Percentiles rank a stretch among this genome's conserved stretches.
Evolutionary conservation across 2,113 vertebrate species (phyloP).

Genomic region (Leptodactylus fuscus): DNA sequence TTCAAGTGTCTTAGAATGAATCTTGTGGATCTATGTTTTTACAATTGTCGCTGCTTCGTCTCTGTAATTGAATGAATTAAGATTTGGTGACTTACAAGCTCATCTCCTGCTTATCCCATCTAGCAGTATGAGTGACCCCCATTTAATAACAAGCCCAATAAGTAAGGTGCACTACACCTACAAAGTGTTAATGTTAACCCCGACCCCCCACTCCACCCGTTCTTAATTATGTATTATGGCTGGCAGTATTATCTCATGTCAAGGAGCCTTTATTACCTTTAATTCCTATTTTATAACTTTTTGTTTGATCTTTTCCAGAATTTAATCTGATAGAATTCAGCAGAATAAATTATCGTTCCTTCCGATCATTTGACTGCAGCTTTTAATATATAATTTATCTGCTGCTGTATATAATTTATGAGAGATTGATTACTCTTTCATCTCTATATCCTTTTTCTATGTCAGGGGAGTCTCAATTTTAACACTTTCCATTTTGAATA

Average conservation of each 20-base stretch:
- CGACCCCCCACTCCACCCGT: slow-evolving; percentile 68
- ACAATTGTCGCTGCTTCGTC: neutral
- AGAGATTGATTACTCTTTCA: slow-evolving; percentile 75
- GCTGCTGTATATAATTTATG: slow-evolving; percentile 77
- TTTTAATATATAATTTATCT: slow-evolving; percentile 73
- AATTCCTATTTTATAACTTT: slow-evolving; percentile 81
- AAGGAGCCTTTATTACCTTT: slow-evolving; percentile 74
- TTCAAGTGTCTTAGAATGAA: too few species aligned
- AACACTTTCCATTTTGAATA: slow-evolving; percentile 61
- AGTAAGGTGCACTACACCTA: neutral
- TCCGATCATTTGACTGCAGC: slow-evolving; percentile 70
- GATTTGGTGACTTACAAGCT: neutral
- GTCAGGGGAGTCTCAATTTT: slow-evolving; percentile 65
- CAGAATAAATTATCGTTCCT: slow-evolving; percentile 77
- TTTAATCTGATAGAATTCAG: slow-evolving; percentile 76
- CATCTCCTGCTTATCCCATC: neutral
- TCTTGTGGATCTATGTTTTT: neutral
- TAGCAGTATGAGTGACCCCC: slow-evolving; percentile 1
- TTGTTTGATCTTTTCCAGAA: slow-evolving; percentile 79
- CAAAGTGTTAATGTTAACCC: slow-evolving; percentile 63
- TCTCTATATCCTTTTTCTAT: slow-evolving; percentile 73
- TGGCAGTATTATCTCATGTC: slow-evolving; percentile 65
- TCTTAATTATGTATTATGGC: slow-evolving; percentile 68
- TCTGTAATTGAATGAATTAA: neutral
- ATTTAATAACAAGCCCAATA: neutral